phyloP scores from a whole-genome alignment of 2,113 vertebrate genomes.

The Microtus ochrogaster region DNA sequence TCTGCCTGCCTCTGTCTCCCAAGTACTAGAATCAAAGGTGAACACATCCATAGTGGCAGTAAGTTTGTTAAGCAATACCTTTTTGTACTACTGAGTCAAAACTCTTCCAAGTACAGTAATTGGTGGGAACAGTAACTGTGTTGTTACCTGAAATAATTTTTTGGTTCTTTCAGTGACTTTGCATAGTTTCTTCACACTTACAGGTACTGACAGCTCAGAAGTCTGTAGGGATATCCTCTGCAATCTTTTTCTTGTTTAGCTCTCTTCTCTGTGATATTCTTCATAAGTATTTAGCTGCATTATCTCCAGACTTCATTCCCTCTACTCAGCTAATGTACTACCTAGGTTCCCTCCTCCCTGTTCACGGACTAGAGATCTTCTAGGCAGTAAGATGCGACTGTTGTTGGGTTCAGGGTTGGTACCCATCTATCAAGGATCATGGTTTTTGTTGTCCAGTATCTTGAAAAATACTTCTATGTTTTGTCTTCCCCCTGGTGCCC shows the following conservation, averaged over 20 bases:
- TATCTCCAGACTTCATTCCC: not conserved
- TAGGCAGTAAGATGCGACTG: not conserved
- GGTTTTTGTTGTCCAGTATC: slow-evolving; percentile 31
- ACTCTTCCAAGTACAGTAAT: not conserved
- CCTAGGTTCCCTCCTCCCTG: not conserved
- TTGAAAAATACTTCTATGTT: slow-evolving; percentile 39
- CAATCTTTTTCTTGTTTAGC: not conserved
- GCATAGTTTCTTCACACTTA: not conserved
- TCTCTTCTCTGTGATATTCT: not conserved
- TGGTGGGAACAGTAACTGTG: not conserved
- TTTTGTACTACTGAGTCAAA: slow-evolving; percentile 26
- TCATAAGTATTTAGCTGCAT: not conserved
- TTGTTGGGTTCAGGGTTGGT: slow-evolving; percentile 14
- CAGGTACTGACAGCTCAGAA: not conserved
- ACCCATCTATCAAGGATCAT: not conserved
- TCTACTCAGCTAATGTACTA: not conserved
- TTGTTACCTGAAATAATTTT: slow-evolving; percentile 31
- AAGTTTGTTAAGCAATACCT: slow-evolving; percentile 47
- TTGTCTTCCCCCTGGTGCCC: not conserved
- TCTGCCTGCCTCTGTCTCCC: not conserved
- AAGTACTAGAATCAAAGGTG: not conserved
- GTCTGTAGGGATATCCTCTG: not conserved
- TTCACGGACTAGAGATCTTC: not conserved
- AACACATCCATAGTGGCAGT: not conserved
- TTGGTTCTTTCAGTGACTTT: not conserved